Percentiles rank a stretch among this genome's conserved stretches.
phyloP scores from a whole-genome alignment of 2,888 invertebrate genomes.

The Andrena dorsata region DNA sequence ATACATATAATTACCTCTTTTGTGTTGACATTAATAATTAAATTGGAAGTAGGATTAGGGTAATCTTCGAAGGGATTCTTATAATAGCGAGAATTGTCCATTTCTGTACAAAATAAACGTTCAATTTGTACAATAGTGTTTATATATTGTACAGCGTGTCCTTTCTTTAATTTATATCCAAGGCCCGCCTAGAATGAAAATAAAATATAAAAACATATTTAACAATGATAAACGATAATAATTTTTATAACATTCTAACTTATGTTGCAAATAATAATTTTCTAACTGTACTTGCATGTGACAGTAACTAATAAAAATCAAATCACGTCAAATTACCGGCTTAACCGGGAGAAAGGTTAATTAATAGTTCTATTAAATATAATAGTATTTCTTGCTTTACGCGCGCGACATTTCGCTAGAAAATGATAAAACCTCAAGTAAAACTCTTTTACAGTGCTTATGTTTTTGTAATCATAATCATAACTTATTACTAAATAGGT shows the following conservation, averaged over 20 bases:
- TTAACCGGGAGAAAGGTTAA: background rate
- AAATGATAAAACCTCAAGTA: background rate
- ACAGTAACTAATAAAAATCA: background rate
- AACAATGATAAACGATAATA: background rate
- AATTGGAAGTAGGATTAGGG: conserved; percentile 74
- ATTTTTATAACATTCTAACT: background rate
- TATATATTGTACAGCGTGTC: background rate
- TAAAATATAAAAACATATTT: background rate
- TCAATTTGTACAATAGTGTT: conserved; percentile 8
- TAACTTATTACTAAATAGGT: conserved; percentile 9
- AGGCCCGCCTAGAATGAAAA: background rate
- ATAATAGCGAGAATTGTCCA: conserved; percentile 78
- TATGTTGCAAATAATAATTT: background rate
- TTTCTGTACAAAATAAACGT: conserved; percentile 22
- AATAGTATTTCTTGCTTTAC: background rate
- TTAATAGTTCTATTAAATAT: background rate
- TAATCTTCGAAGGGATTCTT: conserved; percentile 86
- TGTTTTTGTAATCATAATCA: background rate
- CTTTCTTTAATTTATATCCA: conserved; percentile 18
- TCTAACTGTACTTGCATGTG: background rate
- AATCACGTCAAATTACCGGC: conserved; percentile 1
- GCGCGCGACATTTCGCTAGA: background rate
- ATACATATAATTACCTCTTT: conserved; percentile 41
- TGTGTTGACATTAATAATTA: conserved; percentile 80
- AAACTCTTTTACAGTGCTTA: background rate